phyloP scores from a whole-genome alignment of 2,888 invertebrate genomes.

The Iphiclides podalirius region DNA sequence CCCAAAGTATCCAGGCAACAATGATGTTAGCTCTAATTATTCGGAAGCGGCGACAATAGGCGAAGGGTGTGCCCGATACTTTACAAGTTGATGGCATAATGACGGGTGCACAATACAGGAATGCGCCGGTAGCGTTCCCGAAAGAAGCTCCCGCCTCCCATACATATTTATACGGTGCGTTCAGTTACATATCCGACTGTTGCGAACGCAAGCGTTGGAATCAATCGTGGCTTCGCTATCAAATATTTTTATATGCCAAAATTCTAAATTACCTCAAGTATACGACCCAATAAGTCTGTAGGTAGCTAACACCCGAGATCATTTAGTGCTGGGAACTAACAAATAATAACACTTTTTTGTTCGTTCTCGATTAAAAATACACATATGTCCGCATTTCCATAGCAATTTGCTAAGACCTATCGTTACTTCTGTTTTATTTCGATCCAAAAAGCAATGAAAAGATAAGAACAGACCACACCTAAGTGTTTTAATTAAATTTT shows the following conservation, averaged over 20 bases:
- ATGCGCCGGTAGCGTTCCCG: slow-evolving; percentile 54
- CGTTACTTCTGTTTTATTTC: no score
- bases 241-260: no score
- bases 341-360: no score
- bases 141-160: slow-evolving; percentile 59
- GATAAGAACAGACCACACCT: neutral
- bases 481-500: neutral
- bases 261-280: no score
- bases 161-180: slow-evolving; percentile 66
- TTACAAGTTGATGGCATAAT: slow-evolving; percentile 59
- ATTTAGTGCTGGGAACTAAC: neutral
- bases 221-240: no score
- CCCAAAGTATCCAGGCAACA: slow-evolving; percentile 47
- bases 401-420: no score
- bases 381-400: no score
- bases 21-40: slow-evolving; percentile 70
- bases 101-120: slow-evolving; percentile 62
- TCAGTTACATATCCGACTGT: slow-evolving; percentile 28
- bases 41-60: slow-evolving; percentile 73
- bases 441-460: no score
- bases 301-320: no score
- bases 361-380: no score
- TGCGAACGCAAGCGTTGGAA: slow-evolving; percentile 31
- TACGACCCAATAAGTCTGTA: no score
- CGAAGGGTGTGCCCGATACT: slow-evolving; percentile 64